Base-by-base conservation (phyloP, 2,888 invertebrate genomes). In the Hirtodrosophila trivittata region DNA sequence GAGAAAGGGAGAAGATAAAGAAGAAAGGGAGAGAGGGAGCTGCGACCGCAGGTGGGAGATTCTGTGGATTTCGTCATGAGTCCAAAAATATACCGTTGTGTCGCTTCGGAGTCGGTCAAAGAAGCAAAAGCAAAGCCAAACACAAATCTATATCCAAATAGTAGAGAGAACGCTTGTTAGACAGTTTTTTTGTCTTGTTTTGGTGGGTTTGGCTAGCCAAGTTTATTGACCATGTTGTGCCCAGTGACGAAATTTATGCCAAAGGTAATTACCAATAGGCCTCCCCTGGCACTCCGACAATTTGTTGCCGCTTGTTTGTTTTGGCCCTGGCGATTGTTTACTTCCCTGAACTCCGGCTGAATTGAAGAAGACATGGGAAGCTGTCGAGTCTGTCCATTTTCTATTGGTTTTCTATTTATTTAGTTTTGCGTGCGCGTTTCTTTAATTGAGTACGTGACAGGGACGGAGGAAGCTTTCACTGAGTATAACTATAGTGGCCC, bases 221-320 rank as follows among this genome's bases (percentile, higher is more conserved):
- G 82, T 72, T 74, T 84, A 76, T 87, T 86, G 87, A 74, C 87
- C 85, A 81, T 74, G 45, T 63, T 57, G 55, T 30, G 51, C 49
- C 2, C 18, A 65, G 54, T 81, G 82, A 74, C 66, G 81, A 81
- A 84, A 86, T 74, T 58, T 60, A 72, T 71, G 76, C 75, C 66
- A 71, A 52, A 56, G 60, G 52, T 71, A 72, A 70, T 75, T 65
- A 75, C 75, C 66, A 57, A 58, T 66, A 57, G 76, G 55, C 63
- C 35, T n/a, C n/a, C n/a, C n/a, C n/a, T n/a, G n/a, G n/a, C 42
- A 52, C 18, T 3, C 2, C 18, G 7, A 47, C 75, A 71, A 71
- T 71, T 71, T 71, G 70, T 63, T 37, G 57, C 30, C 46, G 18
- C 16, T 39, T 64, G 69, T 62, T 70, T 42, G 62, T 45, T 59